Base-by-base conservation (phyloP, 2,888 invertebrate genomes). In the Apodemia duryi region DNA sequence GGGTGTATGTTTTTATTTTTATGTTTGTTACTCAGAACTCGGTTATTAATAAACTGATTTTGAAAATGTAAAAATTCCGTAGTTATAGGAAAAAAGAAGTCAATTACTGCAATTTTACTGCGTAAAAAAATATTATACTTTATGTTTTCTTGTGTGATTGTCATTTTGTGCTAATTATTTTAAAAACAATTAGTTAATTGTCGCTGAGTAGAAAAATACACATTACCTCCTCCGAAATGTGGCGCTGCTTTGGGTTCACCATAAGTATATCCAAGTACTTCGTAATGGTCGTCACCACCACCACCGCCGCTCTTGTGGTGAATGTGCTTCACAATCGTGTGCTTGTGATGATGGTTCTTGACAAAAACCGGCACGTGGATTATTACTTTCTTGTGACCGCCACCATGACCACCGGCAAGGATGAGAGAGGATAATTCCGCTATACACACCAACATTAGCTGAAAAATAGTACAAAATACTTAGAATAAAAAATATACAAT, bases 351-450 rank as follows among this genome's bases (percentile, higher is more conserved):
- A 75, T 95, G 94, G 70, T 95, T 95, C 78, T 96, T 95, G 71
- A 96, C 93, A 82, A 95, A 95, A 81, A 95, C 92, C 1, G 96
- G 96, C 63, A 96, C 95, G 85, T 96, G 96, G 80, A 96, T 96
- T 75, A 96, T 93, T 71, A 96, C 95, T 76, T 95, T 95, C 76
- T 95, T 95, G 82, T 95, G 94, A 49, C 86, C 84, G 63, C 93
- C 93, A 67, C 93, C 92, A 68, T 91, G 88, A 29, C 92, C 93
- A 2, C 86, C 92, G 1, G 88, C 89, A 69, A 74, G 75, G 67
- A 82, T 85, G 75, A 84, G 79, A 74, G 74, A 81, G 70, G 77
- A 74, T 70, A 86, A 79, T 81, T 75, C 86, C 60, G 82, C 88
- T 77, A 82, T 83, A 75, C 83, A 93, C 66, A 85, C 79, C 63